These are phyloP conservation scores for Corythornis cristatus DNA, from an alignment of 2,113 vertebrate species.

Conservation along the genomic window DNA sequence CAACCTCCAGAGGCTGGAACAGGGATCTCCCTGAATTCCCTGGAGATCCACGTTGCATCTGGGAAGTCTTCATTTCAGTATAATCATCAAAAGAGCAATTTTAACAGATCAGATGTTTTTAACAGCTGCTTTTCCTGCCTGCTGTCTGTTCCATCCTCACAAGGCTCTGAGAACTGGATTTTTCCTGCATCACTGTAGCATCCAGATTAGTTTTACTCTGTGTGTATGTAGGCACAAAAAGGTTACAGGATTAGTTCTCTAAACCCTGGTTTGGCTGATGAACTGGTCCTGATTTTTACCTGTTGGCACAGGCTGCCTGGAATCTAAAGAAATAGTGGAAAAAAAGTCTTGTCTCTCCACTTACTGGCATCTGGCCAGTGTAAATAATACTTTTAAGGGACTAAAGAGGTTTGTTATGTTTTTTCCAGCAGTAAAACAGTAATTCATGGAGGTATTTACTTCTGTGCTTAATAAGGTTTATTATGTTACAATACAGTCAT, in stretches of 20 bases:
- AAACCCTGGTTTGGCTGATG: neutral
- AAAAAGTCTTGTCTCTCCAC: neutral
- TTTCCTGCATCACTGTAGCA: neutral
- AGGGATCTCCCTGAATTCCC: neutral
- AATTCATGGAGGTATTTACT: neutral
- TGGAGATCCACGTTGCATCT: neutral
- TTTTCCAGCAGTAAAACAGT: conserved; percentile 11
- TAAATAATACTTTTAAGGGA: conserved; percentile 25
- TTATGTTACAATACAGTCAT: neutral
- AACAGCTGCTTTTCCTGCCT: neutral
- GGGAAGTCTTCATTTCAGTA: neutral
- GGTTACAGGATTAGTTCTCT: neutral
- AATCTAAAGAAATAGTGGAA: neutral
- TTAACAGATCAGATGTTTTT: neutral
- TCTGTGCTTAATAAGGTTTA: neutral
- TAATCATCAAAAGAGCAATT: neutral
- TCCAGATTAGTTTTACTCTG: neutral
- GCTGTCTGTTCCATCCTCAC: neutral
- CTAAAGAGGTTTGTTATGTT: conserved; percentile 14
- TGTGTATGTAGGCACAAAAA: neutral
- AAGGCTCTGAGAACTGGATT: neutral
- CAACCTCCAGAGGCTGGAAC: neutral
- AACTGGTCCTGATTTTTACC: neutral
- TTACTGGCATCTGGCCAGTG: neutral
- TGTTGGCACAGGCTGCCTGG: neutral